Evolutionary conservation across 2,888 invertebrate genomes (phyloP).

Genomic region (Netelia melanura): DNA sequence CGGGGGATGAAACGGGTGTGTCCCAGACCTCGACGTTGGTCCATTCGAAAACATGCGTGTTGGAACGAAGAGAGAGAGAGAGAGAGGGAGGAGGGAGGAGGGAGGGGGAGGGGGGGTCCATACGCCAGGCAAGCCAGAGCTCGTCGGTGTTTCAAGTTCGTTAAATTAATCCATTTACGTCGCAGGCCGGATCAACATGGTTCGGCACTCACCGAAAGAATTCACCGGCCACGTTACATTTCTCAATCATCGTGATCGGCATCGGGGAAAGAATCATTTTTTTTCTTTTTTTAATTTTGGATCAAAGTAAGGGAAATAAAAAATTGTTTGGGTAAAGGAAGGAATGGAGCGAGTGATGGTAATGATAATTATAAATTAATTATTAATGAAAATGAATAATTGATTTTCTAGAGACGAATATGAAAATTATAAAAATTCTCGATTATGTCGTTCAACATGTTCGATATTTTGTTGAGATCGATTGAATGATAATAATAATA

Average conservation of each 20-base stretch:
- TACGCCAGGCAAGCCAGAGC: conserved; percentile 27
- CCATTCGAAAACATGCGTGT: too few species aligned
- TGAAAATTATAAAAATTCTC: background rate
- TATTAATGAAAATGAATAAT: too few species aligned
- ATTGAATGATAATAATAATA: background rate
- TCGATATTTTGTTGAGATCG: background rate
- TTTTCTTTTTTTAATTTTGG: conserved; percentile 23
- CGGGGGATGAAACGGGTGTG: conserved; percentile 63
- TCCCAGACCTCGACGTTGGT: too few species aligned
- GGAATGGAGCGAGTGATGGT: too few species aligned
- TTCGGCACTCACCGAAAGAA: conserved; percentile 74
- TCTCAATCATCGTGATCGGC: conserved; percentile 3
- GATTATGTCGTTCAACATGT: too few species aligned
- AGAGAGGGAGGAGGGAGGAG: too few species aligned
- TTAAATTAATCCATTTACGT: conserved; percentile 75
- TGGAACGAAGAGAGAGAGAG: too few species aligned
- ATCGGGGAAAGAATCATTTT: background rate
- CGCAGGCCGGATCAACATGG: conserved; percentile 73
- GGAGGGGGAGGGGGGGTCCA: background rate
- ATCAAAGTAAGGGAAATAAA: background rate
- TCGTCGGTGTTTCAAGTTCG: conserved; percentile 70
- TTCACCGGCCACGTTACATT: conserved; percentile 21
- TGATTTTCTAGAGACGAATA: too few species aligned
- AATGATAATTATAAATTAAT: background rate
- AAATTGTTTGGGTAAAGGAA: too few species aligned